Evolutionary conservation across 1,140 invertebrate species (phyloP).

Genomic region (Diploscapter pachys): DNA sequence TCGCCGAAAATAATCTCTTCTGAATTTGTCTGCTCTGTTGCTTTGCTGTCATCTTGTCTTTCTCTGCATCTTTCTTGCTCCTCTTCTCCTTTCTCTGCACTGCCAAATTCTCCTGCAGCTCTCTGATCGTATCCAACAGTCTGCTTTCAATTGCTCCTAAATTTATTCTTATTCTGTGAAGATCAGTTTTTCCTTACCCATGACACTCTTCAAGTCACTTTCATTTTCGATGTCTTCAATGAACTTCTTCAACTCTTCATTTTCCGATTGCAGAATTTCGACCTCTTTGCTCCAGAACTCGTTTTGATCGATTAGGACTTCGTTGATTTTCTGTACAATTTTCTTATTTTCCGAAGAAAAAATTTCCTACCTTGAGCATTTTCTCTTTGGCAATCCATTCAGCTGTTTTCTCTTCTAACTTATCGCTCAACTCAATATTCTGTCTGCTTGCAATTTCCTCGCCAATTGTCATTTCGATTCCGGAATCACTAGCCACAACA

Average conservation of each 20-base stretch:
- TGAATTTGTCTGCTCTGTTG: no score
- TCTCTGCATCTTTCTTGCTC: constrained; percentile 25
- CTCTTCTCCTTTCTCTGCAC: constrained; percentile 24
- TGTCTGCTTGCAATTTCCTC: constrained; percentile 19
- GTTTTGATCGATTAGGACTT: constrained; percentile 35
- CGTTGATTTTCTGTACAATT: constrained; percentile 27
- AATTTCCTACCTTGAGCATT: constrained; percentile 11
- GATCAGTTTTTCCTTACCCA: not conserved
- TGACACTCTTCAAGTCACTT: constrained; percentile 28
- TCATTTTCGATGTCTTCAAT: constrained; percentile 39
- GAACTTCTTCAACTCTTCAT: constrained; percentile 36
- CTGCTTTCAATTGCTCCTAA: constrained; percentile 24
- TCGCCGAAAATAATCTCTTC: no score
- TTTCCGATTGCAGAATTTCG: constrained; percentile 28
- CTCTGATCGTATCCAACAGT: constrained; percentile 29
- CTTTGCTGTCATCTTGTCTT: not conserved
- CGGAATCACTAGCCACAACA: constrained; percentile 6
- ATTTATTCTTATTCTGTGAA: not conserved
- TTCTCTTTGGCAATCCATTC: constrained; percentile 23
- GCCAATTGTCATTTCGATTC: no score
- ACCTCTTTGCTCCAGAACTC: constrained; percentile 34
- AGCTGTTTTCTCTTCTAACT: constrained; percentile 15
- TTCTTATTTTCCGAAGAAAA: no score
- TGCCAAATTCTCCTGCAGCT: constrained; percentile 19
- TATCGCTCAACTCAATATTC: constrained; percentile 2